A percentile compares a stretch with the other conserved stretches of the same genome.
Conservation (phyloP, 1,140 invertebrate species). For the Nylanderia fulva region DNA sequence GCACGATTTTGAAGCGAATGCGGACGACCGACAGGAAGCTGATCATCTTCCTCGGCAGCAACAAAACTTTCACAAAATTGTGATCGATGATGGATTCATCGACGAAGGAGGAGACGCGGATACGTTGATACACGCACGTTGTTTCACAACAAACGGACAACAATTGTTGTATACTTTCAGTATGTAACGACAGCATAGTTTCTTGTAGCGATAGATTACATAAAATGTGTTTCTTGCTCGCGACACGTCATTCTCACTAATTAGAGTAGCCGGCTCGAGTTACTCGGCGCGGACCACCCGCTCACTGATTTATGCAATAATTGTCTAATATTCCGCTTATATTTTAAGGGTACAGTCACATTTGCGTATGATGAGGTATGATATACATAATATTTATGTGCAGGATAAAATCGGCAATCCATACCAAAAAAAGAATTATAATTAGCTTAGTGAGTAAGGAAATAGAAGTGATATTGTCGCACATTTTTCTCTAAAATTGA, state of each 20-base stretch:
- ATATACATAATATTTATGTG: conserved; percentile 68
- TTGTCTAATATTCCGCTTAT: conserved; percentile 71
- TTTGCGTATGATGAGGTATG: conserved; percentile 24
- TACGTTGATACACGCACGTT: background rate
- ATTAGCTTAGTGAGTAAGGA: conserved; percentile 20
- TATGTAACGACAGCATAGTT: conserved; percentile 23
- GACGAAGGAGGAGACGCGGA: background rate
- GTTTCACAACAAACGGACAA: conserved; percentile 30
- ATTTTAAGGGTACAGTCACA: conserved; percentile 63
- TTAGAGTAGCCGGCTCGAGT: background rate
- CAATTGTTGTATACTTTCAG: conserved; percentile 5
- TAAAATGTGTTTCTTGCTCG: conserved; percentile 41
- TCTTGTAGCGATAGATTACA: conserved; percentile 38
- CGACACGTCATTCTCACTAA: background rate
- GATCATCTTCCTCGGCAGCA: background rate
- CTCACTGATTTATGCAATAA: conserved; percentile 76
- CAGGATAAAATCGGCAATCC: conserved; percentile 56
- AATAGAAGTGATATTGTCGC: background rate
- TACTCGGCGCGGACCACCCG: conserved; percentile 33
- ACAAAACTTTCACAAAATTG: background rate
- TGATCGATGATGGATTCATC: conserved; percentile 20
- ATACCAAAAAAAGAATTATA: conserved; percentile 68
- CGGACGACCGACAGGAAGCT: background rate
- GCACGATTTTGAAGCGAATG: background rate
- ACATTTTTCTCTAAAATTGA: background rate